phyloP scores from a whole-genome alignment of 2,797 vertebrate genomes.

The Amazonetta brasiliensis region DNA sequence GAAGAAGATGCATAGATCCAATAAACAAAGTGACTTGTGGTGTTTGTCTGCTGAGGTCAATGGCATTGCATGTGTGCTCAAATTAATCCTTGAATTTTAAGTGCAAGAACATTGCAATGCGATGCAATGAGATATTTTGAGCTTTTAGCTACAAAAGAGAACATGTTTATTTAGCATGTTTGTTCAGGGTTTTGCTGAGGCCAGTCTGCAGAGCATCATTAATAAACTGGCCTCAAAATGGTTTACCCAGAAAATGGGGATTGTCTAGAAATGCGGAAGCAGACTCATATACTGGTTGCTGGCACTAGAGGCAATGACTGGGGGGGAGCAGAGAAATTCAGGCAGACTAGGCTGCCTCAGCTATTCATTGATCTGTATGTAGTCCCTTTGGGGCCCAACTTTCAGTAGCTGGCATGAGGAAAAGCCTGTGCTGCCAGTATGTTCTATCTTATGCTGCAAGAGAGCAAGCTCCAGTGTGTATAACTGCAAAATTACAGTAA shows the following conservation, averaged over 20 bases:
- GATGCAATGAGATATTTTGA: neutral
- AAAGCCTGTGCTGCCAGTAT: neutral
- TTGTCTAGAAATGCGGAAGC: neutral
- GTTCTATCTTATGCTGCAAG: neutral
- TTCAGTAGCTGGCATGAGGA: neutral
- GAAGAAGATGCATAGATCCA: neutral
- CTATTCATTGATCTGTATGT: neutral
- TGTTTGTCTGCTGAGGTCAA: neutral
- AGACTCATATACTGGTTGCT: neutral
- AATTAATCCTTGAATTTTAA: neutral
- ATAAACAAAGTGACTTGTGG: neutral
- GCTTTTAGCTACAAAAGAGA: neutral
- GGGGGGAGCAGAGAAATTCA: neutral
- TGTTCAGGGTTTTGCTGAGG: neutral
- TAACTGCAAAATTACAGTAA: neutral
- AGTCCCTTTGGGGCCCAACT: neutral
- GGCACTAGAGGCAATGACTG: neutral
- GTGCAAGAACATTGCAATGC: accelerated
- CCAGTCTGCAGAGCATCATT: neutral
- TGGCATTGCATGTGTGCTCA: neutral
- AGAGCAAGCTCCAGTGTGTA: neutral
- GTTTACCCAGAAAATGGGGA: neutral
- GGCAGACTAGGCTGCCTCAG: neutral
- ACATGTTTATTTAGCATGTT: neutral
- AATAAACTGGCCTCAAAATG: neutral